Evolutionary conservation across 1,140 invertebrate species (phyloP).

Genomic region (Idris sp.): DNA sequence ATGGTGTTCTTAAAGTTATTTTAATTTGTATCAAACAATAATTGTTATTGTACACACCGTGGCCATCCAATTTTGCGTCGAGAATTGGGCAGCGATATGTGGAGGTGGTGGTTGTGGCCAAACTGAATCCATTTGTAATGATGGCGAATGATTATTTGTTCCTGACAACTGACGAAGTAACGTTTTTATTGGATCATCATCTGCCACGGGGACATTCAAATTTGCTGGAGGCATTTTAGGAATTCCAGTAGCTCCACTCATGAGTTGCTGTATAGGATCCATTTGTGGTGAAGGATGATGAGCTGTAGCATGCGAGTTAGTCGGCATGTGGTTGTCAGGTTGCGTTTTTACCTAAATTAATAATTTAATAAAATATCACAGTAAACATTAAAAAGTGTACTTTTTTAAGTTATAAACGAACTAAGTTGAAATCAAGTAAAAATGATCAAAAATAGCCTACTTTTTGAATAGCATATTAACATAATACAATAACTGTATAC

Average conservation of each 20-base stretch:
- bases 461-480: too few relatives aligned
- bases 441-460: too few relatives aligned
- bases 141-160: conserved; percentile 69
- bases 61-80: conserved; percentile 73
- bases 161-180: conserved; percentile 77
- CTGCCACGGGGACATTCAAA: conserved; percentile 66
- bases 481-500: too few relatives aligned
- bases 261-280: conserved; percentile 79
- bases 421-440: too few relatives aligned
- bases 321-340: conserved; percentile 68
- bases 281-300: conserved; percentile 62
- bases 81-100: conserved; percentile 71
- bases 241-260: conserved; percentile 73
- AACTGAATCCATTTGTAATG: conserved; percentile 71
- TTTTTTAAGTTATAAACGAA: too few relatives aligned
- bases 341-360: conserved; percentile 76
- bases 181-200: conserved; percentile 78
- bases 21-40: too few relatives aligned
- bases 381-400: too few relatives aligned
- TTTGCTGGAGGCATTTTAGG: conserved; percentile 70
- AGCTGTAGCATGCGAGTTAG: conserved; percentile 67
- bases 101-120: conserved; percentile 72
- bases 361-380: too few relatives aligned
- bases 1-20: too few relatives aligned
- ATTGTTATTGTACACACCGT: conserved; percentile 67